Conservation (phyloP, 2,797 vertebrate species). For the Cossypha heuglini region DNA sequence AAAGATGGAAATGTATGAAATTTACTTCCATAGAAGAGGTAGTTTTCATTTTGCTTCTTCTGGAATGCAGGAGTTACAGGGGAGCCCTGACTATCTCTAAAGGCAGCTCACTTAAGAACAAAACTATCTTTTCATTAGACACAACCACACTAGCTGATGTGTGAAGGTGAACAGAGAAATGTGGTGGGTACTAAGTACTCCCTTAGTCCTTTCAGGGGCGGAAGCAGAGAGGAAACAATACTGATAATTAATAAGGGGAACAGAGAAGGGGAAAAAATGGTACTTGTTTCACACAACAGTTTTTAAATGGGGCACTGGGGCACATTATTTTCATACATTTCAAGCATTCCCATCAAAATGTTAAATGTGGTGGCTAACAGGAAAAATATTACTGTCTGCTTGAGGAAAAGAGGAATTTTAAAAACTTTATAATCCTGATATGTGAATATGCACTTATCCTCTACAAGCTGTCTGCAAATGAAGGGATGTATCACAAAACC, state of each 20-base stretch:
- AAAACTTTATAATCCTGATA: not conserved
- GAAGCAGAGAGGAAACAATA: not conserved
- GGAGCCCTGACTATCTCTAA: not conserved
- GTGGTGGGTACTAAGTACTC: not conserved
- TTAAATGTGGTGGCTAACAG: not conserved
- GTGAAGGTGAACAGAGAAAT: not conserved
- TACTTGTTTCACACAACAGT: not conserved
- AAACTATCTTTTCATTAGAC: not conserved
- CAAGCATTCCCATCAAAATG: not conserved
- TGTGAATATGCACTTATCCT: not conserved
- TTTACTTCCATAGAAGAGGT: constrained; percentile 32
- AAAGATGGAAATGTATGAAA: constrained; percentile 65
- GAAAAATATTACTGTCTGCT: not conserved
- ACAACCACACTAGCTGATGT: not conserved
- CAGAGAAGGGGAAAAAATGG: not conserved
- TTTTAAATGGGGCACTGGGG: not conserved
- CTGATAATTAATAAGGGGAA: not conserved
- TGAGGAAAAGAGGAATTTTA: not conserved
- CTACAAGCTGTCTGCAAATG: not conserved
- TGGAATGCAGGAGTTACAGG: not conserved
- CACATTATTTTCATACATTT: not conserved
- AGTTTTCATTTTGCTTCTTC: constrained; percentile 27
- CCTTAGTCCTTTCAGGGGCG: not conserved
- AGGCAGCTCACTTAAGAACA: not conserved
- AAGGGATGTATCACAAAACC: not conserved